Percentiles rank a stretch among this genome's conserved stretches.
These are phyloP conservation scores for Formica aserva DNA, from an alignment of 2,888 invertebrate species.

Conservation along the genomic window DNA sequence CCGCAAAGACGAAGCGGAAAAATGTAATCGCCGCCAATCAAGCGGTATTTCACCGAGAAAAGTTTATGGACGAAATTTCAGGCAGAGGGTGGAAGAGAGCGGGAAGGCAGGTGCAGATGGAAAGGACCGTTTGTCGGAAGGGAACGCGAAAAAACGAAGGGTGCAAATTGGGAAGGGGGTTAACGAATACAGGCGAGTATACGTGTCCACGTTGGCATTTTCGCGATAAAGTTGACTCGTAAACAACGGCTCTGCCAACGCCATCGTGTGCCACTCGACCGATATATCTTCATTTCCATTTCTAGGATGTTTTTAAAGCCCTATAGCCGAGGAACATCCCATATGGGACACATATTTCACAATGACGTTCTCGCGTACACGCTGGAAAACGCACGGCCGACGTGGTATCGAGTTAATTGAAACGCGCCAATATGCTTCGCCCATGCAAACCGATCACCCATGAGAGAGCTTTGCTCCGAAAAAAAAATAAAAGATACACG, in stretches of 20 bases:
- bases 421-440: constrained; percentile 64
- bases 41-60: constrained; percentile 32
- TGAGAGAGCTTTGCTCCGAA: constrained; percentile 54
- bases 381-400: constrained; percentile 66
- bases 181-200: constrained; percentile 44
- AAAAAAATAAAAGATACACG: constrained; percentile 9
- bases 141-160: background rate
- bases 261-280: constrained; percentile 65
- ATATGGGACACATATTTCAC: constrained; percentile 82
- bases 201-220: constrained; percentile 57
- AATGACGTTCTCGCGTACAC: constrained; percentile 72
- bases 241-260: constrained; percentile 79
- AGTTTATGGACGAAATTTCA: constrained; percentile 28
- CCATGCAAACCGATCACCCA: constrained; percentile 62
- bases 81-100: constrained; percentile 37
- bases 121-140: constrained; percentile 32
- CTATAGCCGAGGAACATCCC: constrained; percentile 78
- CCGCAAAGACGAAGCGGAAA: constrained; percentile 41
- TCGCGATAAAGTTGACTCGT: constrained; percentile 81
- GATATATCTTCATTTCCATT: constrained; percentile 81
- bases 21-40: constrained; percentile 35
- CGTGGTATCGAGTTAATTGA: constrained; percentile 73
- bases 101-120: constrained; percentile 43
- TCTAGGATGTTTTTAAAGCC: constrained; percentile 77
- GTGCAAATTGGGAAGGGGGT: constrained; percentile 10